Conservation (phyloP, 2,113 vertebrate species). For the Lamprotornis superbus region DNA sequence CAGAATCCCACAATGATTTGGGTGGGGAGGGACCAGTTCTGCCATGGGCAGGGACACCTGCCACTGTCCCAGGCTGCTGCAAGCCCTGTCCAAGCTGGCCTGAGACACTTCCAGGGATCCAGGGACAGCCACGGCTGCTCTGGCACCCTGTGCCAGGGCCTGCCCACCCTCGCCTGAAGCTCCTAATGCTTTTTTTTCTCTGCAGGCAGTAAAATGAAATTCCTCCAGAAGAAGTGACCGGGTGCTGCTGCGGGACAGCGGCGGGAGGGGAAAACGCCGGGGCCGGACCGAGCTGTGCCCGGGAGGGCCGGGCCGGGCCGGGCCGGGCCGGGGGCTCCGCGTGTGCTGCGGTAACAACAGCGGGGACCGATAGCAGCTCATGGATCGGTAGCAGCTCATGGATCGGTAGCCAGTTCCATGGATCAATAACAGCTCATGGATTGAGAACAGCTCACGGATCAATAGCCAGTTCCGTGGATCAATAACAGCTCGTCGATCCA, state of each 20-base stretch:
- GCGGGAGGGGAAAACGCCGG: neutral
- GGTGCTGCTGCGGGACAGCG: neutral
- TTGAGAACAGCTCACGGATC: no score
- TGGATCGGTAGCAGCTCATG: neutral
- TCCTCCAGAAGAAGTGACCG: conserved; percentile 76
- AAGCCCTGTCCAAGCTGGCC: fast-evolving
- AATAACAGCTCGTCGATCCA: neutral
- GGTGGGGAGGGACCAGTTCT: neutral
- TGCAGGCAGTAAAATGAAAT: conserved; percentile 78
- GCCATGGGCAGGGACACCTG: neutral
- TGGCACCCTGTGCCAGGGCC: neutral
- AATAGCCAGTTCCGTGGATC: neutral
- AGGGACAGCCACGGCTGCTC: neutral
- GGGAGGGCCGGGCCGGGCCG: neutral
- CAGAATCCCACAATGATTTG: neutral
- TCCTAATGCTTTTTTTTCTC: neutral
- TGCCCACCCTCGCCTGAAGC: fast-evolving
- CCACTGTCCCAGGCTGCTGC: neutral
- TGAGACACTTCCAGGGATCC: neutral
- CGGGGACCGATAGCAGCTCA: neutral
- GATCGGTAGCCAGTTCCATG: neutral
- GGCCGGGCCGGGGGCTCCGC: neutral
- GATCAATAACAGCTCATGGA: neutral
- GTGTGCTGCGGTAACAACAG: no score
- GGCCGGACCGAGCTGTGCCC: neutral